Base-by-base conservation (phyloP, 2,113 vertebrate species). In the Stegostoma tigrinum region DNA sequence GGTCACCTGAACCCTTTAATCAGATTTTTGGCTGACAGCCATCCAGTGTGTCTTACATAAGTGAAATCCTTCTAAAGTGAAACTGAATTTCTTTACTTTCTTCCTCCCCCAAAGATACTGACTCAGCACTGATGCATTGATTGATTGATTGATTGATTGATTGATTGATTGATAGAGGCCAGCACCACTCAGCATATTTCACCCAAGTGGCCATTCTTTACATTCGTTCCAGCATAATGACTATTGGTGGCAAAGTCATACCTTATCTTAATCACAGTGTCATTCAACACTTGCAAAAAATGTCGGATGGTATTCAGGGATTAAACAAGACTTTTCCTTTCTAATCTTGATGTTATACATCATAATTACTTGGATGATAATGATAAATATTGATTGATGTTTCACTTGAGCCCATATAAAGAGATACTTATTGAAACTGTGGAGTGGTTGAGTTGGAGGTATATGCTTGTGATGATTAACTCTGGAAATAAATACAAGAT, bases 61-160 rank as follows among this genome's bases (percentile, higher is more conserved):
- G 52, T 64, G 87, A 61, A 34, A 90, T 90, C 4, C 52, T 15
- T 90, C 30, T 34, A 64, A 90, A 64, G 27, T 90, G 55, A 64
- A 12, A 64, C 55, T 5, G 87, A 15, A n/a, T 91, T 91, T n/a
- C 87, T 91, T 34, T 91, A 61, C n/a, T 91, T 91, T 91, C 87
- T 30, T 55, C 30, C 87, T 61, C 30, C 5, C 80, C 15, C 61
- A 64, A 61, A 91, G 30, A 34, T 64, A 55, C 15, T 6, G 7
- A 34, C 27, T 61, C 55, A 64, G 30, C 21, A 55, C 55, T 21
- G 55, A 61, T 30, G 10, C 64, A 91, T 91, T 91, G 34, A 91
- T 91, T 91, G 27, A 91, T 55, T n/a, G n/a, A n/a, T n/a, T n/a
- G n/a, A n/a, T n/a, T n/a, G n/a, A n/a, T n/a, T n/a, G n/a, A n/a